Percentiles rank a stretch among this genome's conserved stretches.
Evolutionary conservation across 2,797 vertebrate species (phyloP).

Genomic region (Rhabdomys pumilio): DNA sequence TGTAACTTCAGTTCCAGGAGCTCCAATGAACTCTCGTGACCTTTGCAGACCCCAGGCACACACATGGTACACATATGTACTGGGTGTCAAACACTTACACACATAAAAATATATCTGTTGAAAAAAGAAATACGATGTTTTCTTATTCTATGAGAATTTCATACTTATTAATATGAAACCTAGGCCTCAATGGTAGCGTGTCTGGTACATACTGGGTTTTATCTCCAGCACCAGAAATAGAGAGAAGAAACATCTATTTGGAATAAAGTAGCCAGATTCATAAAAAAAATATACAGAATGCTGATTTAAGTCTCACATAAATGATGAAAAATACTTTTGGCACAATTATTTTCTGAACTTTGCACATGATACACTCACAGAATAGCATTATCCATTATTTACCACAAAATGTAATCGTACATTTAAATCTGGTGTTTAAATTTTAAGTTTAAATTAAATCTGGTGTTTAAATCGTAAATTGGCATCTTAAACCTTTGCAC

Average conservation of each 20-base stretch:
- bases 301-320: slow-evolving; percentile 53
- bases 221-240: not conserved
- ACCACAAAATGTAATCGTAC: slow-evolving; percentile 35
- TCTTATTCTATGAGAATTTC: slow-evolving; percentile 51
- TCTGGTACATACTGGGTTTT: not conserved
- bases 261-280: not conserved
- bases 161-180: slow-evolving; percentile 53
- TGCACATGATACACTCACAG: not conserved
- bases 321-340: slow-evolving; percentile 13
- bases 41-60: not conserved
- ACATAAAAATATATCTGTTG: not conserved
- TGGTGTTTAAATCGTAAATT: not conserved
- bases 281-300: slow-evolving; percentile 28
- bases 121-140: not conserved
- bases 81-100: not conserved
- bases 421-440: not conserved
- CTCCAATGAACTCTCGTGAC: not conserved
- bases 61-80: not conserved
- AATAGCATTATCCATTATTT: slow-evolving; percentile 51
- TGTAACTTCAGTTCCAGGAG: not conserved
- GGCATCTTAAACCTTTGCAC: slow-evolving; percentile 19
- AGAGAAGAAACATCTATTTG: not conserved
- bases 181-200: not conserved
- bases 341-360: not conserved
- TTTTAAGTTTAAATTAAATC: too few relatives aligned